Percentiles rank a stretch among this genome's conserved stretches.
These are phyloP conservation scores for Theretra japonica DNA, from an alignment of 2,888 invertebrate species.

Conservation along the genomic window DNA sequence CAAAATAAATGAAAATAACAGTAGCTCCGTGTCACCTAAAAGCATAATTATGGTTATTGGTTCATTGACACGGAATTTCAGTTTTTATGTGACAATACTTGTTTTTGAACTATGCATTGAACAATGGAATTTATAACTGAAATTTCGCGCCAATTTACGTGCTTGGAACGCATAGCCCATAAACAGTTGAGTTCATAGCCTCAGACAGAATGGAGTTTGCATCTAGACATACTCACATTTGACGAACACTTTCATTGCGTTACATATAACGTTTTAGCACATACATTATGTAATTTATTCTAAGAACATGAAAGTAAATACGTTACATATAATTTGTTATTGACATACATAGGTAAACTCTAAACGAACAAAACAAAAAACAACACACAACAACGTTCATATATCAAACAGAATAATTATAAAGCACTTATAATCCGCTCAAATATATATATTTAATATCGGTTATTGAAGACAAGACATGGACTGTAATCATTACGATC, in stretches of 20 bases:
- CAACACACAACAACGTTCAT: constrained; percentile 57
- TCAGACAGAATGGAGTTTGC: constrained; percentile 70
- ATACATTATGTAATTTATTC: constrained; percentile 68
- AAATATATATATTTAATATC: constrained; percentile 64
- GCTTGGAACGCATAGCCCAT: constrained; percentile 73
- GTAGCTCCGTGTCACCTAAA: constrained; percentile 83
- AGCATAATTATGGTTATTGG: constrained; percentile 73
- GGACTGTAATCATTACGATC: constrained; percentile 77
- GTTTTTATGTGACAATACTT: constrained; percentile 37
- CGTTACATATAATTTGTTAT: constrained; percentile 61
- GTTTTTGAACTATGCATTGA: neutral
- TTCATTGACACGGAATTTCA: constrained; percentile 69
- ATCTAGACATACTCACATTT: constrained; percentile 78
- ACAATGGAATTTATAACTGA: constrained; percentile 48
- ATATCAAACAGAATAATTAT: constrained; percentile 70
- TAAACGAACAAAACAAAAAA: constrained; percentile 70
- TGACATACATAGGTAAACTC: constrained; percentile 58
- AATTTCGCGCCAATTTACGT: constrained; percentile 66
- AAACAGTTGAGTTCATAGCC: constrained; percentile 67
- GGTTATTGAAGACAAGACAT: constrained; percentile 55
- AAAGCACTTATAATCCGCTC: constrained; percentile 68
- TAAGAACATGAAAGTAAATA: constrained; percentile 73
- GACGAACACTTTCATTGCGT: constrained; percentile 81
- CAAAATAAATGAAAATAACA: constrained; percentile 73
- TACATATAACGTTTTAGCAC: constrained; percentile 84